These are phyloP conservation scores for Cryptocephalus moraei DNA, from an alignment of 2,888 invertebrate species.

Conservation along the genomic window DNA sequence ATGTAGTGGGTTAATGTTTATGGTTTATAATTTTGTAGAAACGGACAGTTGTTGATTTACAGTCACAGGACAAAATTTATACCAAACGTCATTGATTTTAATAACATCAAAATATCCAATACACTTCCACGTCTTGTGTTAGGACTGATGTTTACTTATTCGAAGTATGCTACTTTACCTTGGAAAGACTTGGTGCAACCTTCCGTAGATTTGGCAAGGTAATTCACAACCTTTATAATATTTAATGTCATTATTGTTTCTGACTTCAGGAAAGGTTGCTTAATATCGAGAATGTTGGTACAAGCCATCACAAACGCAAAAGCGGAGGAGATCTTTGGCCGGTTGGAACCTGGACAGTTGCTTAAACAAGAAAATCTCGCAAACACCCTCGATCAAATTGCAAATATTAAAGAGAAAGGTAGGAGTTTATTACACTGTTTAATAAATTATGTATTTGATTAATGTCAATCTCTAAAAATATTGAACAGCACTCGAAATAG, in stretches of 20 bases:
- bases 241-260: background rate
- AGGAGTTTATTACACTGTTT: slow-evolving; percentile 1
- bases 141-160: slow-evolving; percentile 48
- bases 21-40: slow-evolving; percentile 39
- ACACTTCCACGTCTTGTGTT: slow-evolving; percentile 45
- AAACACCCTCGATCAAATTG: slow-evolving; percentile 44
- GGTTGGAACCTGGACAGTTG: slow-evolving; percentile 39
- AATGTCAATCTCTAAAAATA: no score
- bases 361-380: slow-evolving; percentile 43
- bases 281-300: slow-evolving; percentile 40
- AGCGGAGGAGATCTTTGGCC: slow-evolving; percentile 36
- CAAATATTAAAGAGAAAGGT: slow-evolving; percentile 37
- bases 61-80: slow-evolving; percentile 49
- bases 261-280: slow-evolving; percentile 39
- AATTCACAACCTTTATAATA: slow-evolving; percentile 6
- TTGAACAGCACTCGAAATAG: no score
- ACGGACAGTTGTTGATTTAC: slow-evolving; percentile 63
- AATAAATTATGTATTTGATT: no score
- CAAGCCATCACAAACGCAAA: slow-evolving; percentile 36
- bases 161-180: slow-evolving; percentile 43
- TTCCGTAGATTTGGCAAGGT: slow-evolving; percentile 46
- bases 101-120: slow-evolving; percentile 14
- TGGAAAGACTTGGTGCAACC: slow-evolving; percentile 53
- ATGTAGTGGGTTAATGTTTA: no score
- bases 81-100: slow-evolving; percentile 50